Base-by-base conservation (phyloP, 2,113 vertebrate genomes). In the Muntiacus muntjak region DNA sequence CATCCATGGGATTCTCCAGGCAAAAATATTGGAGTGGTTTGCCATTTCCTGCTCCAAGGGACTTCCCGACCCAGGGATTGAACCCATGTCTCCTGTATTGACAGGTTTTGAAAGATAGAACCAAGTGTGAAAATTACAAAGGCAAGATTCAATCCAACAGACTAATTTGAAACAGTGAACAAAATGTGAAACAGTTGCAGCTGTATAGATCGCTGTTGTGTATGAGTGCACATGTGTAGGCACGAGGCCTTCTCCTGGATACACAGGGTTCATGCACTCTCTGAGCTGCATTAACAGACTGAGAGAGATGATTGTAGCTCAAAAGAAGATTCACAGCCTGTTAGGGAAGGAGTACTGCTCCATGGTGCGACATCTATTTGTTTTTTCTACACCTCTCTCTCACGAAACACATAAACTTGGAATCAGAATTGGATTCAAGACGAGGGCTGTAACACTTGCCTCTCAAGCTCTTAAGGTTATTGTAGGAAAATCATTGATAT, bases 201-300 rank as follows among this genome's bases (percentile, higher is more conserved):
- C 52, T 12, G 5, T 7, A 14, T 2, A 43, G 19, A 25, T 1
- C 0, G 3, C 47, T 52, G 30, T 52, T 23, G 23, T 13, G 2
- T 1, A 10, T n/a, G 30, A 7, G 30, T 52, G 1, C 9, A 2
- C 16, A 0, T 36, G 17, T 5, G 4, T 21, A 19, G 3, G n/a
- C 45, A 0, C 4, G 11, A 43, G 43, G 36, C 25, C 12, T n/a
- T 74, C 55, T 33, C 25, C 52, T 28, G 13, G 50, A 14, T 40
- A 30, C 21, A 14, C 11, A 81, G 36, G 4, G 36, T 40, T 30
- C 71, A 57, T 23, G 30, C 28, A 6, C 33, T 54, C 28, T 55
- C 36, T 71, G 10, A 43, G 8, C 30, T 36, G 19, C 26, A 10
- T 1, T 55, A 5, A 1, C 19, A 47, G 30, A 28, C 1, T 3